Evolutionary conservation across 2,888 invertebrate species (phyloP), one percentile per base, ranked within the genome.

Genomic region (Catocala fraxini): DNA sequence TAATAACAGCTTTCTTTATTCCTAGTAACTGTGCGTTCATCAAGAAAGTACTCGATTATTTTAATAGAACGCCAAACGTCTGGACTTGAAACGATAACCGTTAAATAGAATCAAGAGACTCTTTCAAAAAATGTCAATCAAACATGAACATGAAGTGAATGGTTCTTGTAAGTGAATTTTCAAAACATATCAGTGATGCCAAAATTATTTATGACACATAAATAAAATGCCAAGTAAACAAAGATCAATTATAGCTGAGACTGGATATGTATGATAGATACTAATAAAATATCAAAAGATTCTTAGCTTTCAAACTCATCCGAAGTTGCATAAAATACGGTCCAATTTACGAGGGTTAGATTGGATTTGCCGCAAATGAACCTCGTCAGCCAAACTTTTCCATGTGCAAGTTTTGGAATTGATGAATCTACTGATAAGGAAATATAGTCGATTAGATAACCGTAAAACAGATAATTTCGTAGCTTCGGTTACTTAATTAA

Each of bases 301-400:
- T 45, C 42, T 15, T 9, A 7, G 42, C 41, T 56, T 45, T 59
- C 10, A 52, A 57, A 68, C 49, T 64, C 12, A 11, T 59, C 51
- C 11, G 33, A 62, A 68, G 49, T 65, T 62, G n/a, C 15, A 59
- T 64, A 48, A 72, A 72, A 59, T 68, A 68, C 59, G 59, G 10
- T 42, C 45, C 51, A 56, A 59, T 68, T 72, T 52, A 33, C 25
- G 13, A 59, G 25, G 43, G 25, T 59, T 52, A 53, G 60, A 61
- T 61, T 56, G 49, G 47, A 57, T 65, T 66, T 46, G 41, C 35
- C 41, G 57, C 39, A 59, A 69, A 70, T 43, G 54, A 70, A 67
- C 47, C 49, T 52, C 12, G 51, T 43, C 57, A 46, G 54, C n/a
- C 10, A 51, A 73, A 67, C 25, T 65, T 69, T 63, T 45, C 59